A percentile compares a stretch with the other conserved stretches of the same genome.
Evolutionary conservation across 1,140 invertebrate species (phyloP).

Genomic region (Platyura marginata): DNA sequence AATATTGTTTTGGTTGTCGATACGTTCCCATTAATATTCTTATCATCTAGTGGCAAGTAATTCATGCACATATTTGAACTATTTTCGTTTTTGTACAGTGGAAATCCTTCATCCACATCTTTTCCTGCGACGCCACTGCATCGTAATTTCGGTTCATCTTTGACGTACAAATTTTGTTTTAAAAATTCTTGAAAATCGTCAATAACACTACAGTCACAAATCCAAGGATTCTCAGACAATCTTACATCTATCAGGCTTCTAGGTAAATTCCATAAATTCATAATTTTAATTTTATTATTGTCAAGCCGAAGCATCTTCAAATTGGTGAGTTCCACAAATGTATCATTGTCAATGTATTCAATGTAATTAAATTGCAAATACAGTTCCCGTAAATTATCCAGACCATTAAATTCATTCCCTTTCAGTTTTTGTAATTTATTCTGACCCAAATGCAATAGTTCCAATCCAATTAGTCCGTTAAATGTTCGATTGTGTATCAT

Average conservation of each 20-base stretch:
- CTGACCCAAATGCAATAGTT: conserved; percentile 62
- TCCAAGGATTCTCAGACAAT: conserved; percentile 67
- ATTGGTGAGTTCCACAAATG: conserved; percentile 51
- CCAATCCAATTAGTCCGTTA: conserved; percentile 64
- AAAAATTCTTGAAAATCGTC: conserved; percentile 51
- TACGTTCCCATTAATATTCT: conserved; percentile 42
- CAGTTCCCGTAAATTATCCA: conserved; percentile 59
- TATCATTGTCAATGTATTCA: conserved; percentile 49
- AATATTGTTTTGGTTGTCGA: conserved; percentile 50
- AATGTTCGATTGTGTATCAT: conserved; percentile 76
- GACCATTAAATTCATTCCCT: conserved; percentile 63
- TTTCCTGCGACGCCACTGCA: neutral
- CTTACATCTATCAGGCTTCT: conserved; percentile 44
- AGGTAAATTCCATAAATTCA: conserved; percentile 59
- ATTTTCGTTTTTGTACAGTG: neutral
- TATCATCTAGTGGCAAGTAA: neutral
- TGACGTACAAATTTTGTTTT: neutral
- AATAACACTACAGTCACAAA: conserved; percentile 70
- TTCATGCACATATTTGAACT: neutral
- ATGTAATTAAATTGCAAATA: conserved; percentile 74
- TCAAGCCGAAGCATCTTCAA: conserved; percentile 55
- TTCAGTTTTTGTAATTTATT: conserved; percentile 55
- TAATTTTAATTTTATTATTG: conserved; percentile 52
- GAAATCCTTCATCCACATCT: neutral
- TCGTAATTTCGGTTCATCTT: neutral